Conservation (phyloP, 2,888 invertebrate genomes). For the Anagyrus pseudococci region DNA sequence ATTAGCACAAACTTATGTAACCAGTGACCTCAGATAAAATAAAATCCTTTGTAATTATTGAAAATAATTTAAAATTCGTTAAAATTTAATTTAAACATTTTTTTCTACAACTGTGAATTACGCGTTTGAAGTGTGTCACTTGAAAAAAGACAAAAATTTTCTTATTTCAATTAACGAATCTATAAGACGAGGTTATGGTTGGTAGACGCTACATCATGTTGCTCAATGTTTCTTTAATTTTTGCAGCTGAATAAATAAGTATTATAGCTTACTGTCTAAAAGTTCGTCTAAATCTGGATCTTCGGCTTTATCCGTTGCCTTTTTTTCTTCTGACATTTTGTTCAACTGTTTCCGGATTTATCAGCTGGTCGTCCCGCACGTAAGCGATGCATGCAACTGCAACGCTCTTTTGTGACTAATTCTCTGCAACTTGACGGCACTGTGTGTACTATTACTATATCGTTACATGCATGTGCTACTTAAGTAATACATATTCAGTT, state of each 20-base stretch:
- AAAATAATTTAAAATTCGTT: no score
- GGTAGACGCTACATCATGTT: not conserved
- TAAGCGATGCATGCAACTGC: not conserved
- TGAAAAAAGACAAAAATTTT: not conserved
- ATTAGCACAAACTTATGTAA: conserved; percentile 33
- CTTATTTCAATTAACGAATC: conserved; percentile 4
- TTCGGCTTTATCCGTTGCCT: conserved; percentile 51
- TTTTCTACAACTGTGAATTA: no score
- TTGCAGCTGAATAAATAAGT: conserved; percentile 2
- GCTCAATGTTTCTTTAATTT: conserved; percentile 3
- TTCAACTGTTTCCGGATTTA: conserved; percentile 18
- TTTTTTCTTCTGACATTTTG: conserved; percentile 54
- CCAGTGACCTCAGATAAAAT: conserved; percentile 9
- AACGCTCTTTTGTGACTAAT: conserved; percentile 5
- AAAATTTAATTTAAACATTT: no score
- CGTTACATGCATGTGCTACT: no score
- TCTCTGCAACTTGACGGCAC: not conserved
- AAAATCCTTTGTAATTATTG: conserved; percentile 2
- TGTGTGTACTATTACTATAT: no score
- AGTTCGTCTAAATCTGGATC: conserved; percentile 78
- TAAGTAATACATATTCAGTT: no score
- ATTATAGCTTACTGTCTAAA: conserved; percentile 72
- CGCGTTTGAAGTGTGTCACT: no score
- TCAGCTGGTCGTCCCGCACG: conserved; percentile 26
- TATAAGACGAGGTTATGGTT: conserved; percentile 29